A percentile compares a stretch with the other conserved stretches of the same genome.
These are phyloP conservation scores for Paradoxurus hermaphroditus DNA, from an alignment of 2,113 vertebrate genomes.

Conservation along the genomic window DNA sequence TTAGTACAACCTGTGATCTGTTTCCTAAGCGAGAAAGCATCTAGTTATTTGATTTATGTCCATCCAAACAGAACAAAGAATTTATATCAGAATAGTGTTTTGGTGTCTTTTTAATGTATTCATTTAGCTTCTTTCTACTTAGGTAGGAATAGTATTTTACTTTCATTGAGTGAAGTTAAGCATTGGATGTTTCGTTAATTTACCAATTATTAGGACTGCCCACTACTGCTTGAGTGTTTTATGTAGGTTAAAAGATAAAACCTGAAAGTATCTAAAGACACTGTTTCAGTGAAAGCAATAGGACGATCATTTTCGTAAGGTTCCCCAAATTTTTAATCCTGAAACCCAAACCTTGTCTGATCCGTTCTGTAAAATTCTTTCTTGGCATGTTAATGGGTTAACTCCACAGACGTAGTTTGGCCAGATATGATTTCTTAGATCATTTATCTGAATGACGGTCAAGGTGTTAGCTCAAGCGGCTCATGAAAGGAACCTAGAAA, in stretches of 20 bases:
- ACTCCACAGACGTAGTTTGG: not conserved
- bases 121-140: not conserved
- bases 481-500: slow-evolving; percentile 51
- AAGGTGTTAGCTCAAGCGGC: slow-evolving; percentile 41
- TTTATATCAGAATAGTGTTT: not conserved
- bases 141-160: not conserved
- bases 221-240: not conserved
- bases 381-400: not conserved
- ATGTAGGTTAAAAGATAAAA: not conserved
- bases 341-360: not conserved
- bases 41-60: not conserved
- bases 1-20: not conserved
- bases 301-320: not conserved
- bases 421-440: slow-evolving; percentile 19
- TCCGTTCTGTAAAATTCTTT: not conserved
- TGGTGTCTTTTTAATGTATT: not conserved
- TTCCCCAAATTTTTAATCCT: not conserved
- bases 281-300: not conserved
- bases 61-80: not conserved
- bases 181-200: not conserved
- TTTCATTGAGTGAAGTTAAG: not conserved
- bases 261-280: not conserved
- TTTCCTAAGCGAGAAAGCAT: not conserved
- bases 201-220: not conserved
- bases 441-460: slow-evolving; percentile 47